phyloP scores from a whole-genome alignment of 2,888 invertebrate genomes.

The Drosophila tripunctata region DNA sequence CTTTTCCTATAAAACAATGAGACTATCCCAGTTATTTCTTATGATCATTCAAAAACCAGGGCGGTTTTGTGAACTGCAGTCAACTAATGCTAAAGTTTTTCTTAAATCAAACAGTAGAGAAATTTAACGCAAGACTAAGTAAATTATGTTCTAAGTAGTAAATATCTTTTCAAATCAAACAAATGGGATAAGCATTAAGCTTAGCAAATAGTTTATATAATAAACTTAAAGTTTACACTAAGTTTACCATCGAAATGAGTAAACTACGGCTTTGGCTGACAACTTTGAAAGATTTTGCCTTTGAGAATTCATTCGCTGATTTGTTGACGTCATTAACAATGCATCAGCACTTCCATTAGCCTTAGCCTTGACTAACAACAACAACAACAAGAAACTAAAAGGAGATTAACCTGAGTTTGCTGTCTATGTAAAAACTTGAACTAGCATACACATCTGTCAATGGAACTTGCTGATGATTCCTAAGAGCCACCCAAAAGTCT shows the following conservation, averaged over 20 bases:
- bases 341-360: conserved; percentile 28
- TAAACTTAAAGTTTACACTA: neutral
- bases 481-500: conserved; percentile 11
- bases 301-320: conserved; percentile 7
- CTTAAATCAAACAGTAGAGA: no score
- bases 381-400: neutral
- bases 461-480: conserved; percentile 12
- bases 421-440: conserved; percentile 36
- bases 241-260: neutral
- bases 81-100: no score
- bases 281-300: neutral
- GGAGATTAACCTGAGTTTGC: conserved; percentile 8
- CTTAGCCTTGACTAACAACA: neutral
- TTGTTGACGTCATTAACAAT: conserved; percentile 26
- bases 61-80: no score
- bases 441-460: conserved; percentile 40
- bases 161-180: no score
- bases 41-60: no score
- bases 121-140: no score
- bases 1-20: no score
- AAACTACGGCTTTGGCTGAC: neutral
- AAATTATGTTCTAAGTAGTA: no score
- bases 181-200: no score
- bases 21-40: no score
- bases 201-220: neutral